Conservation (phyloP, 2,797 vertebrate genomes). For the Limosa lapponica region DNA sequence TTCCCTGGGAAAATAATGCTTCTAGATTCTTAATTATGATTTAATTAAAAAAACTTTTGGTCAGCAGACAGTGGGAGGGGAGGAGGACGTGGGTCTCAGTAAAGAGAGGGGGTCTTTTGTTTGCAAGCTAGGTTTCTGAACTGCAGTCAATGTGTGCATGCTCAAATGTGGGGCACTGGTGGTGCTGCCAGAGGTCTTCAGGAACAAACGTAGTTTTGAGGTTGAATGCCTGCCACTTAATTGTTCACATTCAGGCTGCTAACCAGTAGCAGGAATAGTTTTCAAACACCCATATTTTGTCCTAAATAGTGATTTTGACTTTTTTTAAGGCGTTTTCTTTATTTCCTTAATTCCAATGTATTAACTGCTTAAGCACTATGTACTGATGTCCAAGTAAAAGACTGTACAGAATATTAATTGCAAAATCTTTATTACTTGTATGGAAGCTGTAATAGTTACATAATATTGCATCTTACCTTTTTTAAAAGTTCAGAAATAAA, state of each 20-base stretch:
- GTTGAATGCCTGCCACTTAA: not conserved
- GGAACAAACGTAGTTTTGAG: not conserved
- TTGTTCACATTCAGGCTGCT: not conserved
- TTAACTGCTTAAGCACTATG: not conserved
- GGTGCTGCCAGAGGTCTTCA: not conserved
- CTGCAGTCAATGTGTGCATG: not conserved
- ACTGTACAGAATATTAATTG: not conserved
- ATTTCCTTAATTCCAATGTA: not conserved
- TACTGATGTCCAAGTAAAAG: not conserved
- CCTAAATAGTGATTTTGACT: not conserved
- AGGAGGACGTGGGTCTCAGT: not conserved
- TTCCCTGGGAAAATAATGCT: not conserved
- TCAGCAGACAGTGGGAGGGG: not conserved
- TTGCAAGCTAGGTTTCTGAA: not conserved
- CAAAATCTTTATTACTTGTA: not conserved
- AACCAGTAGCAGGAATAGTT: not conserved
- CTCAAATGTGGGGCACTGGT: not conserved
- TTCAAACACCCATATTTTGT: not conserved
- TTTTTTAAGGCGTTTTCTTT: not conserved
- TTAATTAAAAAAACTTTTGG: constrained; percentile 25
- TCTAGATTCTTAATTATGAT: constrained; percentile 42
- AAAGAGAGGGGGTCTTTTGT: constrained; percentile 28
- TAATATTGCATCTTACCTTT: not conserved
- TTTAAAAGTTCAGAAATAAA: not conserved
- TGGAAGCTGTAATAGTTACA: not conserved